phyloP scores from a whole-genome alignment of 2,888 invertebrate species.

The Morpho deidamia region DNA sequence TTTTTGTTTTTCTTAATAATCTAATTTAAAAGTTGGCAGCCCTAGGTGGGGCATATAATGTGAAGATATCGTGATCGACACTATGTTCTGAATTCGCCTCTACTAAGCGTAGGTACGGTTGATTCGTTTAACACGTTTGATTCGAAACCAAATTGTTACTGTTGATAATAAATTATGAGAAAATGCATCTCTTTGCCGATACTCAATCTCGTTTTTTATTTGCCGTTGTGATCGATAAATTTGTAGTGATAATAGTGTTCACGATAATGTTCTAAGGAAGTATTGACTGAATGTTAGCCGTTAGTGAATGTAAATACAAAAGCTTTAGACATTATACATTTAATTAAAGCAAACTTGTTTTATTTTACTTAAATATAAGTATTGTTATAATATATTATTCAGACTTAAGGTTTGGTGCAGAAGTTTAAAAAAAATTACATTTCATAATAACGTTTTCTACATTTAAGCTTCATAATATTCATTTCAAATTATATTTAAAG shows the following conservation, averaged over 20 bases:
- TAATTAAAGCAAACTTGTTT: slow-evolving; percentile 58
- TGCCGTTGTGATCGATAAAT: slow-evolving; percentile 67
- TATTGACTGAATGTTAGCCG: slow-evolving; percentile 71
- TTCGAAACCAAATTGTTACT: slow-evolving; percentile 56
- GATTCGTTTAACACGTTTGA: slow-evolving; percentile 49
- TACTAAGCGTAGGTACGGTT: slow-evolving; percentile 57
- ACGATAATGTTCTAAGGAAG: slow-evolving; percentile 68
- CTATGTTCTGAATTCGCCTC: slow-evolving; percentile 12
- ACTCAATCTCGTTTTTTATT: slow-evolving; percentile 71
- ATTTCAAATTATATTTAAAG: too few relatives aligned
- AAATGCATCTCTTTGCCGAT: slow-evolving; percentile 66
- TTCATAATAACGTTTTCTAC: too few relatives aligned
- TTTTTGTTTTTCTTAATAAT: too few relatives aligned
- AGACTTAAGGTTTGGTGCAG: background rate
- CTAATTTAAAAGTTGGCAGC: too few relatives aligned
- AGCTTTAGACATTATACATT: slow-evolving; percentile 75
- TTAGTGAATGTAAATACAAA: slow-evolving; percentile 74
- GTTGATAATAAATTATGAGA: slow-evolving; percentile 45
- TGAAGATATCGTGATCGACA: background rate
- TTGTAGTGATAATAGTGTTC: slow-evolving; percentile 76
- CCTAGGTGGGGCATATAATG: too few relatives aligned
- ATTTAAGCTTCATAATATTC: too few relatives aligned
- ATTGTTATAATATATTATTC: background rate
- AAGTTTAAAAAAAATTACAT: too few relatives aligned
- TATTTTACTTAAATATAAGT: slow-evolving; percentile 16